phyloP scores from a whole-genome alignment of 2,113 vertebrate genomes.

The Orthochromis malagaraziensis region DNA sequence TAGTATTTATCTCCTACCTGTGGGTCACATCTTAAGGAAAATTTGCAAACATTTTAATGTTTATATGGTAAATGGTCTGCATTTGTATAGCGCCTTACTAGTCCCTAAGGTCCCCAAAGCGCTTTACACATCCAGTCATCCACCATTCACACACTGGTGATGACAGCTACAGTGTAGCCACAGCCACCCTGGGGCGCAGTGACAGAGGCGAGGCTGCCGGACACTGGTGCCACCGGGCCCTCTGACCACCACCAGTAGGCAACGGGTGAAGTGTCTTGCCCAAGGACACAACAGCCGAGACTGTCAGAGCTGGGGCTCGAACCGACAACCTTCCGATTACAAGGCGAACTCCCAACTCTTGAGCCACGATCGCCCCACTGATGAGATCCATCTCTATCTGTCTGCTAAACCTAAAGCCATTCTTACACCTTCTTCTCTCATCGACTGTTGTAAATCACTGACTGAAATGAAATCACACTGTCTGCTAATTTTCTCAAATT shows the following conservation, averaged over 20 bases:
- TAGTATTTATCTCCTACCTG: background rate
- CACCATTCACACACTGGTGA: background rate
- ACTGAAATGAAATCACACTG: background rate
- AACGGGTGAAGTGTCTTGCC: fast-evolving
- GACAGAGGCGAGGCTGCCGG: fast-evolving
- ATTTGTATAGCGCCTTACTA: background rate
- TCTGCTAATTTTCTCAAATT: background rate
- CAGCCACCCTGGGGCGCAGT: fast-evolving
- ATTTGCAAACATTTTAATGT: background rate
- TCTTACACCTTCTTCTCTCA: background rate
- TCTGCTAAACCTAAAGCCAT: background rate
- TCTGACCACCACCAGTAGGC: background rate
- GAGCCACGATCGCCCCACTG: background rate
- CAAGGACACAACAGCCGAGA: fast-evolving
- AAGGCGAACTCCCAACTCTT: background rate
- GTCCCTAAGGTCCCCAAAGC: background rate
- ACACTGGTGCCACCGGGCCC: fast-evolving
- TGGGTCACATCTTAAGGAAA: background rate
- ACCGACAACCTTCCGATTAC: fast-evolving
- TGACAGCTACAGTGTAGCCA: background rate
- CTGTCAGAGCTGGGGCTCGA: fast-evolving
- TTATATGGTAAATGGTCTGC: fast-evolving
- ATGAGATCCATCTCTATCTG: background rate
- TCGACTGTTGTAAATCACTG: background rate
- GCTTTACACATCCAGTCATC: background rate